Conservation (phyloP, 1,140 invertebrate genomes). For the Ctenoplectra terminalis region DNA sequence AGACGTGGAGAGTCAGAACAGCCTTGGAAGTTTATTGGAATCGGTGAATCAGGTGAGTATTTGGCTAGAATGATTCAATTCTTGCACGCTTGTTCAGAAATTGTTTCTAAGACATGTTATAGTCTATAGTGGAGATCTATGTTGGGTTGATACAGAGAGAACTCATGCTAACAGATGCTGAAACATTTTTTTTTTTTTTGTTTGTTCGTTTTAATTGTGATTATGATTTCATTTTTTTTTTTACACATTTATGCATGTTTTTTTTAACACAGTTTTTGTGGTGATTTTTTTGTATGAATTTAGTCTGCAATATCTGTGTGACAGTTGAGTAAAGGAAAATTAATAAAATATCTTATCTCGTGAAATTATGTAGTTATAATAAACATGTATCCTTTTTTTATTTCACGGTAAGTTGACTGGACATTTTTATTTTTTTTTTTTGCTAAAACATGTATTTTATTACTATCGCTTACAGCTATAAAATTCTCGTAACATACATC, state of each 20-base stretch:
- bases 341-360: neutral
- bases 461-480: neutral
- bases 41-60: slow-evolving; percentile 81
- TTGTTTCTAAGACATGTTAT: neutral
- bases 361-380: too few relatives aligned
- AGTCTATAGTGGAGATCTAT: too few relatives aligned
- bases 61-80: neutral
- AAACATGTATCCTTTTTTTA: neutral
- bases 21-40: slow-evolving; percentile 78
- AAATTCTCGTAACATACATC: neutral
- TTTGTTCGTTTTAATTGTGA: too few relatives aligned
- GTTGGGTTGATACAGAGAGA: too few relatives aligned
- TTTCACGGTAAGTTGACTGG: neutral
- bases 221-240: neutral
- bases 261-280: neutral
- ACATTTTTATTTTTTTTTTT: too few relatives aligned
- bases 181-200: neutral
- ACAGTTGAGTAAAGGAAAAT: too few relatives aligned
- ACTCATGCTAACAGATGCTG: too few relatives aligned
- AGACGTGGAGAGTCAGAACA: slow-evolving; percentile 80
- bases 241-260: too few relatives aligned
- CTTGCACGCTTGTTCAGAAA: slow-evolving; percentile 8
- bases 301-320: too few relatives aligned
- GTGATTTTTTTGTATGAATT: too few relatives aligned
- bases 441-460: too few relatives aligned